Evolutionary conservation across 2,113 vertebrate genomes (phyloP), one percentile per base, ranked within the genome.

Genomic region (Glaucidium brasilianum): DNA sequence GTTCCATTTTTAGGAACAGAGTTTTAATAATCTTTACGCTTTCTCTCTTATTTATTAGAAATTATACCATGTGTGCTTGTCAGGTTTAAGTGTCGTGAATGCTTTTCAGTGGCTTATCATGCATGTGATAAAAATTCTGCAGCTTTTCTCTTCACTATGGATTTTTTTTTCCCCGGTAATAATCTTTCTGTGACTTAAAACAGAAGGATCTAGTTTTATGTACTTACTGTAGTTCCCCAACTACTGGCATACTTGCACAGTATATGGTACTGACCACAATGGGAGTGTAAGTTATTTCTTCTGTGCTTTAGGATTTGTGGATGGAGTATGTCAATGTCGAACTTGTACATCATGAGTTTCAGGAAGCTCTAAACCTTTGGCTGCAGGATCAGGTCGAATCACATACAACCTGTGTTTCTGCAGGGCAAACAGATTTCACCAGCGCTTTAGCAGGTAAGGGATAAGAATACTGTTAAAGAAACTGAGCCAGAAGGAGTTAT

Each of bases 291-390:
- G 26, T 37, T 35, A 22, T 56, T 67, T 85, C 1, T 45, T 71
- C 21, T 56, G 6, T 67, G 6, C 50, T 97, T 23, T 90, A 99
- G 99, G 99, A 99, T 87, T 97, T 99, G 82, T 99, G 99, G 99
- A 97, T 99, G 93, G 99, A 99, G 82, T 99, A 98, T 89, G 90
- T 99, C 91, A 99, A 99, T 73, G 98, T 98, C 94, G 99, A 99
- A 90, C 99, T 99, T 49, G 74, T 99, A 55, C 98, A 98, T 67
- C 98, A 99, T 37, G 99, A 99, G 85, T 97, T 98, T 96, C 98
- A 97, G 90, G 99, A 99, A 95, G 97, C 98, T 6, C 67, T 99
- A 56, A 98, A 98, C 85, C 95, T 98, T 84, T 99, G 99, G 99
- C 98, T 96, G 25, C 99, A 98, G 86, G 97, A 98, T 93, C 98